These are phyloP conservation scores for Hippocampus mohnikei DNA, from an alignment of 2,113 vertebrate species.

Conservation along the genomic window DNA sequence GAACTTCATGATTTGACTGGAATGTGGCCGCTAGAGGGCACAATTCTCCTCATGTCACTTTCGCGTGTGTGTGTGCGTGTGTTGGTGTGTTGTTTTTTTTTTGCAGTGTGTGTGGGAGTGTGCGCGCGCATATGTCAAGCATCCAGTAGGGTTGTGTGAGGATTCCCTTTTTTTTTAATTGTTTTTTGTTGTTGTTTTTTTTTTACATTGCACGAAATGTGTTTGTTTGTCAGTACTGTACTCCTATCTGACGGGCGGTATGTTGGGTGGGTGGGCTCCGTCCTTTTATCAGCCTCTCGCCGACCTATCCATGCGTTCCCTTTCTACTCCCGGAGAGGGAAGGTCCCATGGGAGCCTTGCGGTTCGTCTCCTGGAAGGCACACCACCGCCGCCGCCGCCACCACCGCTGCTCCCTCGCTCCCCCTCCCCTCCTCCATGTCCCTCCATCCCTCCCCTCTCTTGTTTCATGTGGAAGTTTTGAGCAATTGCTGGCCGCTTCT, in stretches of 20 bases:
- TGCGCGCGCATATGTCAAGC: neutral
- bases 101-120: neutral
- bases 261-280: constrained; percentile 66
- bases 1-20: constrained; percentile 4
- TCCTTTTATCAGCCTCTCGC: constrained; percentile 50
- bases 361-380: constrained; percentile 72
- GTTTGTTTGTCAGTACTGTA: constrained; percentile 57
- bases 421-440: constrained; percentile 27
- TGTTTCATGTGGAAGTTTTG: constrained; percentile 81
- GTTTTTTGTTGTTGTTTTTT: too few species aligned
- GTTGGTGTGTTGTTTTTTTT: too few species aligned
- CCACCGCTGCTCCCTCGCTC: constrained; percentile 72
- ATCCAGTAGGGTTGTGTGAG: constrained; percentile 45
- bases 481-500: constrained; percentile 76
- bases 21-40: constrained; percentile 59
- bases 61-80: neutral
- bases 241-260: constrained; percentile 58
- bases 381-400: constrained; percentile 68
- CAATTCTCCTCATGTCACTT: constrained; percentile 29
- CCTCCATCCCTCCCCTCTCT: constrained; percentile 44
- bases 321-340: constrained; percentile 38
- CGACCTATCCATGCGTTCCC: constrained; percentile 12
- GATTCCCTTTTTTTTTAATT: constrained; percentile 59
- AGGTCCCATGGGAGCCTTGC: constrained; percentile 66
- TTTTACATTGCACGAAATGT: constrained; percentile 68